Evolutionary conservation across 1,140 invertebrate species (phyloP).

Genomic region (Megathymus violae): DNA sequence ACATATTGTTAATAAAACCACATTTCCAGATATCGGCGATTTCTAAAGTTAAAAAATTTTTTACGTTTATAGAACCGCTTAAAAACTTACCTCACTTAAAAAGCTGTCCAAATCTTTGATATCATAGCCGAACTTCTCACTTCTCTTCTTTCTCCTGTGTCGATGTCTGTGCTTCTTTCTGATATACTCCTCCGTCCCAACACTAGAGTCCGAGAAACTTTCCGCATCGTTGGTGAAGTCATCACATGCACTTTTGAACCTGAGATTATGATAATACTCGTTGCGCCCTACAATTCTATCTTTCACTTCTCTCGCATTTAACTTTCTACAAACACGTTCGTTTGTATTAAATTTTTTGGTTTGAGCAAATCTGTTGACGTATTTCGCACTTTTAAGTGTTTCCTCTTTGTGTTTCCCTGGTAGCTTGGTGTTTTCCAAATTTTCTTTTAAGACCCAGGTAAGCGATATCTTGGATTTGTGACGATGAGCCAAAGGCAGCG

Average conservation of each 20-base stretch:
- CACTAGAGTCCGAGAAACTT: slow-evolving; percentile 66
- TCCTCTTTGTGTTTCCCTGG: slow-evolving; percentile 46
- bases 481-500: slow-evolving; percentile 70
- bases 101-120: slow-evolving; percentile 90
- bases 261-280: slow-evolving; percentile 70
- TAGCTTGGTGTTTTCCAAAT: slow-evolving; percentile 69
- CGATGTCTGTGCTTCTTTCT: slow-evolving; percentile 64
- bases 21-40: too few species aligned
- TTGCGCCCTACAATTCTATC: slow-evolving; percentile 67
- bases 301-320: slow-evolving; percentile 40
- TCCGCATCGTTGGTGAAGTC: slow-evolving; percentile 61
- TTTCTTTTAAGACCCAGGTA: slow-evolving; percentile 87
- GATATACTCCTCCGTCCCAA: slow-evolving; percentile 60
- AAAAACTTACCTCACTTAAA: slow-evolving; percentile 85
- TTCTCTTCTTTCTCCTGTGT: slow-evolving; percentile 68
- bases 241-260: slow-evolving; percentile 70
- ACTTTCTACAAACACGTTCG: slow-evolving; percentile 31
- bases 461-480: slow-evolving; percentile 88
- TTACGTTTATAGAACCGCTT: too few species aligned
- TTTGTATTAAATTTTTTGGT: slow-evolving; percentile 49
- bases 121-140: slow-evolving; percentile 87
- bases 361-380: slow-evolving; percentile 2
- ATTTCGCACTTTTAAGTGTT: slow-evolving; percentile 32
- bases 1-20: too few species aligned
- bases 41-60: too few species aligned